Evolutionary conservation across 2,113 vertebrate genomes (phyloP).

Genomic region (Pavo muticus): DNA sequence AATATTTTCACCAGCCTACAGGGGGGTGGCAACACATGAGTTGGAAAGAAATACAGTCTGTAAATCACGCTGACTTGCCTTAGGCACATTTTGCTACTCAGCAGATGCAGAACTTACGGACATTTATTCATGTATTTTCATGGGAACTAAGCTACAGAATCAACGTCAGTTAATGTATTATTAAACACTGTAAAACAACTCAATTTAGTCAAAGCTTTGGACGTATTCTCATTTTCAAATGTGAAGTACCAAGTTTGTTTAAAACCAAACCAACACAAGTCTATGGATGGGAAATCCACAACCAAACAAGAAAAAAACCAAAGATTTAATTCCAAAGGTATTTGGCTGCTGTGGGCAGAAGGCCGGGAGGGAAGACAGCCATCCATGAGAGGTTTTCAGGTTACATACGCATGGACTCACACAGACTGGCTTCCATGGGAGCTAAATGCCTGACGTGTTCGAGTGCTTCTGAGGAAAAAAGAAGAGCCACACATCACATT

Average conservation of each 20-base stretch:
- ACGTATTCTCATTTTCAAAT: neutral
- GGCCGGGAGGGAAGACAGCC: neutral
- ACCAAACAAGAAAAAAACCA: neutral
- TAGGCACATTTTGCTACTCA: neutral
- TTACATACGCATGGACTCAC: neutral
- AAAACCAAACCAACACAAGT: neutral
- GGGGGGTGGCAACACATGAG: neutral
- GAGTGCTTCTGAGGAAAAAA: neutral
- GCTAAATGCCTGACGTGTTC: neutral
- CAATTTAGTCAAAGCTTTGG: neutral
- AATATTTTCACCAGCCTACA: neutral
- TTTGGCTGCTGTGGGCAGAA: neutral
- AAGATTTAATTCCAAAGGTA: neutral
- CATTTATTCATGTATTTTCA: neutral
- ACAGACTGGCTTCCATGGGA: neutral
- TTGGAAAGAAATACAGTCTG: neutral
- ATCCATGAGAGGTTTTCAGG: neutral
- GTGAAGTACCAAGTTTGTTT: neutral
- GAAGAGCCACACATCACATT: neutral
- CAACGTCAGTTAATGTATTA: neutral
- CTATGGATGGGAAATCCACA: neutral
- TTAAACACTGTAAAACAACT: neutral
- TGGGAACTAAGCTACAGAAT: neutral
- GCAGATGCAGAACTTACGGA: neutral
- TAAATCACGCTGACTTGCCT: neutral